Evolutionary conservation across 2,797 vertebrate genomes (phyloP).

Genomic region (Tinamus major): DNA sequence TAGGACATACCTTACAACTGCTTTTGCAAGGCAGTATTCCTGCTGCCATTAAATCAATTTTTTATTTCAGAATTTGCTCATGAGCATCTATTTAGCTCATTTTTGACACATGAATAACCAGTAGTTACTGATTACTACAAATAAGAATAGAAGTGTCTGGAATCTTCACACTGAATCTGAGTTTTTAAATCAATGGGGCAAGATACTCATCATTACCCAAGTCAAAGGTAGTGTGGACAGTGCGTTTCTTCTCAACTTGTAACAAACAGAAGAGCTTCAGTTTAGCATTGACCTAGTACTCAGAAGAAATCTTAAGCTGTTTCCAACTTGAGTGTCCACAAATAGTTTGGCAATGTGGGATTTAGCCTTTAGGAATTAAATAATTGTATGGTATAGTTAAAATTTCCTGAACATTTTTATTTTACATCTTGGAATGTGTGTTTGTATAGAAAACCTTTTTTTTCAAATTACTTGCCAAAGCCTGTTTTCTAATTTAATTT

Average conservation of each 20-base stretch:
- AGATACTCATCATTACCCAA: neutral
- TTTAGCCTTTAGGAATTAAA: neutral
- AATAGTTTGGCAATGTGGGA: neutral
- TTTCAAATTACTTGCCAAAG: neutral
- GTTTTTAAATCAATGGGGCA: neutral
- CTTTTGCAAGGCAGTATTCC: neutral
- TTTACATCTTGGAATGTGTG: neutral
- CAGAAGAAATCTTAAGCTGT: neutral
- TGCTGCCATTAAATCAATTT: neutral
- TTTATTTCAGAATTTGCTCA: neutral
- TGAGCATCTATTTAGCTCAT: neutral
- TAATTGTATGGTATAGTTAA: neutral
- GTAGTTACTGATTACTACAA: neutral
- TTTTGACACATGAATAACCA: neutral
- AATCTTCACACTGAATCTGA: neutral
- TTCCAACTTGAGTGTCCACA: neutral
- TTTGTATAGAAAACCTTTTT: neutral
- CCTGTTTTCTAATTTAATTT: constrained; percentile 25
- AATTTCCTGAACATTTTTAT: neutral
- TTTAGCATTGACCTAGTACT: neutral
- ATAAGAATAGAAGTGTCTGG: neutral
- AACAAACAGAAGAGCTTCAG: neutral
- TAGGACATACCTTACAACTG: neutral
- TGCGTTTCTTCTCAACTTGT: neutral
- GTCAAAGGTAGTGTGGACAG: neutral